Percentiles rank a stretch among this genome's conserved stretches.
These are phyloP conservation scores for Drosophila nigrodunni DNA, from an alignment of 1,140 invertebrate genomes.

Conservation along the genomic window DNA sequence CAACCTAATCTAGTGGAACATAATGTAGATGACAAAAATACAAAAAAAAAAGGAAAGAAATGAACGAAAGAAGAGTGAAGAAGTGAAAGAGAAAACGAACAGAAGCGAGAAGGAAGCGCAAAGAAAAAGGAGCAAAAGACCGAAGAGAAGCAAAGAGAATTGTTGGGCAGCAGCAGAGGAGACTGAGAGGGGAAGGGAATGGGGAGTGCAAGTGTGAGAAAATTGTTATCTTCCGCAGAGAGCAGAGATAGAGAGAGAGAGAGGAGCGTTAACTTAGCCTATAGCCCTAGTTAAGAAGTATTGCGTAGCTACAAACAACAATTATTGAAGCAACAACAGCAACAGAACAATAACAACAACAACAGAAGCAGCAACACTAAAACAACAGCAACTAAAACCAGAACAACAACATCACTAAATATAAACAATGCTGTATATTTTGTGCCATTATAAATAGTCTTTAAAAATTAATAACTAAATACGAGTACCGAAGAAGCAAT, in stretches of 20 bases:
- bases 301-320: conserved; percentile 27
- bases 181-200: conserved; percentile 4
- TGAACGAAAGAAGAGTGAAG: conserved; percentile 14
- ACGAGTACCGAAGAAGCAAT: conserved; percentile 58
- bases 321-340: conserved; percentile 14
- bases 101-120: conserved; percentile 46
- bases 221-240: conserved; percentile 29
- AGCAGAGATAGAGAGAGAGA: not conserved
- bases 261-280: conserved; percentile 14
- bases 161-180: conserved; percentile 39
- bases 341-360: conserved; percentile 2
- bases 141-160: conserved; percentile 37
- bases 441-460: conserved; percentile 80
- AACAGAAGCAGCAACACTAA: conserved; percentile 5
- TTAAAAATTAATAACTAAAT: conserved; percentile 54
- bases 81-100: conserved; percentile 33
- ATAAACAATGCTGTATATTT: conserved; percentile 78
- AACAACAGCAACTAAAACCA: conserved; percentile 30
- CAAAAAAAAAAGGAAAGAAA: conserved; percentile 11
- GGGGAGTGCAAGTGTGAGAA: conserved; percentile 7
- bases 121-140: conserved; percentile 38
- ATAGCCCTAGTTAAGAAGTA: conserved; percentile 32
- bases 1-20: conserved; percentile 83
- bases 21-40: conserved; percentile 73
- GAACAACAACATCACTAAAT: conserved; percentile 22